phyloP scores from a whole-genome alignment of 2,888 invertebrate genomes.

The Chromoteleia sp. region DNA sequence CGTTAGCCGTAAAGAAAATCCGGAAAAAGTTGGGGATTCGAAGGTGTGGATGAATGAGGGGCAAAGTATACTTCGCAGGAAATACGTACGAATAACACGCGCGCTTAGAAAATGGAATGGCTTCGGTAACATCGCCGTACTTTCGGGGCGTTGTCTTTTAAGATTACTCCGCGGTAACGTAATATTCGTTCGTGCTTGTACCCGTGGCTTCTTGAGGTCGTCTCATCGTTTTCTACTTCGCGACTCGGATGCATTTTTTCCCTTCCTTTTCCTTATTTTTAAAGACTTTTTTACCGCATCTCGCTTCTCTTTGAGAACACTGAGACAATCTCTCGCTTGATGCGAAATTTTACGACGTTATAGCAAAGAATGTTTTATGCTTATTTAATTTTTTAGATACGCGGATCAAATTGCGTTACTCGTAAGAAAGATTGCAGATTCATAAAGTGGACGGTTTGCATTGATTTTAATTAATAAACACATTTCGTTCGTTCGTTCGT shows the following conservation, averaged over 20 bases:
- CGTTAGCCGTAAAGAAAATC: too few species aligned
- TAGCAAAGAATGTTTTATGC: neutral
- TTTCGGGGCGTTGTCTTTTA: conserved; percentile 29
- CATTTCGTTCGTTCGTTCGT: neutral
- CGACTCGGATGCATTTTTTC: neutral
- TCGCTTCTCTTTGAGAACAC: neutral
- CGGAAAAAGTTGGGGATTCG: neutral
- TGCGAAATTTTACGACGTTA: neutral
- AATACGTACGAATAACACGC: conserved; percentile 4
- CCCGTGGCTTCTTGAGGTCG: neutral
- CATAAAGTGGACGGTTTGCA: neutral
- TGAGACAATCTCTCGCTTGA: neutral
- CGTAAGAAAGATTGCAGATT: neutral
- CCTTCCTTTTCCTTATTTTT: neutral
- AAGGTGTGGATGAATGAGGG: conserved; percentile 9
- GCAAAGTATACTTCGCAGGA: neutral
- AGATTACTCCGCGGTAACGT: conserved; percentile 35
- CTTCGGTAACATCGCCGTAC: conserved; percentile 9
- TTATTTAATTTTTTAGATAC: neutral
- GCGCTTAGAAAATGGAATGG: conserved; percentile 34
- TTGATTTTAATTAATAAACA: conserved; percentile 8
- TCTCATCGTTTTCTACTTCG: conserved; percentile 1
- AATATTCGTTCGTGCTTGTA: neutral
- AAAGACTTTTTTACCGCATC: neutral
- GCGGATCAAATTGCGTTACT: neutral